Conservation (phyloP, 2,797 vertebrate genomes). For the Malacoraja senta region DNA sequence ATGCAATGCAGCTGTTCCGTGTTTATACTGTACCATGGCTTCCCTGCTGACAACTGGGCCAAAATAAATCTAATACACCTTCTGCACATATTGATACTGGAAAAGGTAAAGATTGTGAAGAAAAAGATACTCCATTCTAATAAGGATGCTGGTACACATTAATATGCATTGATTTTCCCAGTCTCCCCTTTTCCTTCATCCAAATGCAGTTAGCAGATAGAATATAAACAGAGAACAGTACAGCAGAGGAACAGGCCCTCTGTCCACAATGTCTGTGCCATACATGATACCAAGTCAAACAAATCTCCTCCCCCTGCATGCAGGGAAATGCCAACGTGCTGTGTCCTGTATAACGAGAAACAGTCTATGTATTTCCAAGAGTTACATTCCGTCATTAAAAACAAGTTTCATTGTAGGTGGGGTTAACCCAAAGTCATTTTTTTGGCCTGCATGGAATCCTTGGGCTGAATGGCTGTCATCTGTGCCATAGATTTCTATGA, state of each 20-base stretch:
- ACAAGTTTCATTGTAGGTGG: neutral
- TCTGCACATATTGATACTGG: neutral
- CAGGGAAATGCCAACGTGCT: neutral
- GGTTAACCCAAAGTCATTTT: neutral
- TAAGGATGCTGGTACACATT: too few relatives aligned
- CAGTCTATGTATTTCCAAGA: neutral
- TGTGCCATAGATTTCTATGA: too few relatives aligned
- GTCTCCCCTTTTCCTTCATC: neutral
- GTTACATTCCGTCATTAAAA: neutral
- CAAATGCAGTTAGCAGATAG: neutral
- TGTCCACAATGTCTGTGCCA: too few relatives aligned
- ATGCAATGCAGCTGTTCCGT: too few relatives aligned
- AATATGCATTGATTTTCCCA: neutral
- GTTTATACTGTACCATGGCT: neutral
- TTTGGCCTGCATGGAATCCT: too few relatives aligned
- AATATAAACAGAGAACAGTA: too few relatives aligned
- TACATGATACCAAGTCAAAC: neutral
- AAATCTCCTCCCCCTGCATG: neutral
- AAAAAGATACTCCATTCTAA: too few relatives aligned
- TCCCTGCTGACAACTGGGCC: neutral
- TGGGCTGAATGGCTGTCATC: too few relatives aligned
- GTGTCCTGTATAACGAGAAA: neutral
- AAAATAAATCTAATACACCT: neutral
- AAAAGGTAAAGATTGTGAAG: neutral
- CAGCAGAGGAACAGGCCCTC: too few relatives aligned